Percentiles rank a stretch among this genome's conserved stretches.
phyloP scores from a whole-genome alignment of 2,113 vertebrate genomes.

The Elanoides forficatus region DNA sequence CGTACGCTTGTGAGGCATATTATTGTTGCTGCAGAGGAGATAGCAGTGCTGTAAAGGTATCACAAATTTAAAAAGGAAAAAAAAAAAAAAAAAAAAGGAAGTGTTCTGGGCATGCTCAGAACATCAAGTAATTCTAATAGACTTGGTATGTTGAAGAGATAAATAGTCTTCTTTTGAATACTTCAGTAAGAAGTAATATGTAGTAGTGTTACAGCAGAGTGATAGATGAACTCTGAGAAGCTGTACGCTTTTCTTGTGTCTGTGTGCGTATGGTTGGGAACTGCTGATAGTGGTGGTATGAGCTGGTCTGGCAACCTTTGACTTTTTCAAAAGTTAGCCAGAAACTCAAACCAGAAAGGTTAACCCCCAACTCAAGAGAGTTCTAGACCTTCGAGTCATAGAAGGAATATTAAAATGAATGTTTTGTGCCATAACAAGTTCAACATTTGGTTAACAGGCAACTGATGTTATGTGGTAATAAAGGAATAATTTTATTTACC shows the following conservation, averaged over 20 bases:
- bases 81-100: neutral
- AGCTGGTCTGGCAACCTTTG: neutral
- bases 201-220: neutral
- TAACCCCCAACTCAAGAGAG: neutral
- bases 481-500: neutral
- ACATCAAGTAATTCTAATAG: neutral
- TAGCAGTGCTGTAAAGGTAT: neutral
- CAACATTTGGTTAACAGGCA: neutral
- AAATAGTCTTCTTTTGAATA: neutral
- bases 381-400: neutral
- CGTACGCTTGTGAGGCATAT: neutral
- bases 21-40: neutral
- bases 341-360: neutral
- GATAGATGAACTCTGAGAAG: neutral
- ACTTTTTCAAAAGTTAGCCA: neutral
- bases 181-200: neutral
- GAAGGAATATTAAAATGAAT: neutral
- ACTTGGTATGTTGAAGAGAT: neutral
- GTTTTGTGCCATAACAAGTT: neutral
- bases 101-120: neutral
- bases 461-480: neutral
- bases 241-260: neutral
- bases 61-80: neutral
- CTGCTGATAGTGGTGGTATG: neutral
- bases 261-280: accelerated